Evolutionary conservation across 2,888 invertebrate species (phyloP).

Genomic region (Dryadula phaetusa): DNA sequence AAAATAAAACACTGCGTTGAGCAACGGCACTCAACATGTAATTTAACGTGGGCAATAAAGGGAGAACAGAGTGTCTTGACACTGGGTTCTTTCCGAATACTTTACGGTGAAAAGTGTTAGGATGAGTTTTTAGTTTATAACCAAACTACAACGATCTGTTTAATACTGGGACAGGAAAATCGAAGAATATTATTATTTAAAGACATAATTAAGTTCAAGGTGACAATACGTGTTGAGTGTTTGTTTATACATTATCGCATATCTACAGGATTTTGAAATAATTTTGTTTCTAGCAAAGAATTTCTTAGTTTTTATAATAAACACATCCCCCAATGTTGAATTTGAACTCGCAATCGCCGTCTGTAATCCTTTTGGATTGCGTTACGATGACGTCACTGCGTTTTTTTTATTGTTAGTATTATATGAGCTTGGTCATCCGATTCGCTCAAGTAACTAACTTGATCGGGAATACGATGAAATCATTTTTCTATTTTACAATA

Average conservation of each 20-base stretch:
- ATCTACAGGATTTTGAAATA: background rate
- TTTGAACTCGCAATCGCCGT: background rate
- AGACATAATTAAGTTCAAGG: constrained; percentile 17
- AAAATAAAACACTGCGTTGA: too few relatives aligned
- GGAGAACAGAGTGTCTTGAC: too few relatives aligned
- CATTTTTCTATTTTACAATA: constrained; percentile 6
- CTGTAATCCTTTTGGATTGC: too few relatives aligned
- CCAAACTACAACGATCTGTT: background rate
- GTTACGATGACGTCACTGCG: background rate
- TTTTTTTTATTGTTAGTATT: background rate
- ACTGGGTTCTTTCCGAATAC: too few relatives aligned
- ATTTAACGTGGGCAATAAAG: too few relatives aligned
- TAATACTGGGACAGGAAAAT: constrained; percentile 12
- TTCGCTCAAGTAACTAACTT: constrained; percentile 4
- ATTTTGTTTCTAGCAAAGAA: too few relatives aligned
- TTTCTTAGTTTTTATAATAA: too few relatives aligned
- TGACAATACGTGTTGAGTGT: background rate
- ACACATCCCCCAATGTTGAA: background rate
- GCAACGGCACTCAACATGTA: too few relatives aligned
- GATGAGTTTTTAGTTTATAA: too few relatives aligned
- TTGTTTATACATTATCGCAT: background rate
- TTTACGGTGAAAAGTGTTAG: too few relatives aligned
- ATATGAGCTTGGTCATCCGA: background rate
- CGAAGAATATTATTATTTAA: background rate
- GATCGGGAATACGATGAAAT: constrained; percentile 10